These are phyloP conservation scores for Ryuthela nishihirai DNA, from an alignment of 2,888 invertebrate genomes.

Conservation along the genomic window DNA sequence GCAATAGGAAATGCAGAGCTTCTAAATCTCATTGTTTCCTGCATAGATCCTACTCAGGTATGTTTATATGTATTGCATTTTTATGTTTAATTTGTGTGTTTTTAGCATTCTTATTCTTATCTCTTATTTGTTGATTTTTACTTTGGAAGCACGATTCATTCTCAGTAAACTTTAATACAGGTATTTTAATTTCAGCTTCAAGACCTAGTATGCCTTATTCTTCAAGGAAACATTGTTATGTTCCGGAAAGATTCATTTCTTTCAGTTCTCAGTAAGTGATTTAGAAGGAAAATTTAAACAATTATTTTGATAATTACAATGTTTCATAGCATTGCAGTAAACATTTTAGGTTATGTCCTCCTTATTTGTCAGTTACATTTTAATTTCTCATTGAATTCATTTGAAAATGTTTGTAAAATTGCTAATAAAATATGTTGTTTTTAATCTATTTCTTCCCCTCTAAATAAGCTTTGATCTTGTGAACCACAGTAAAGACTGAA, in stretches of 20 bases:
- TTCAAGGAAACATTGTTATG: slow-evolving; percentile 70
- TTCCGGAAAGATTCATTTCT: slow-evolving; percentile 55
- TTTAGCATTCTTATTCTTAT: neutral
- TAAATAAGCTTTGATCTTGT: too few species aligned
- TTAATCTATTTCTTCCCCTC: too few species aligned
- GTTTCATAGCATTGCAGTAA: too few species aligned
- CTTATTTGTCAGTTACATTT: too few species aligned
- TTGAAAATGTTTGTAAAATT: too few species aligned
- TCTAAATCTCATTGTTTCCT: slow-evolving; percentile 81
- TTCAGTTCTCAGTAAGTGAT: slow-evolving; percentile 52
- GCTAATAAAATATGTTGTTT: too few species aligned
- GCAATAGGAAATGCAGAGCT: slow-evolving; percentile 83
- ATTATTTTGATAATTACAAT: too few species aligned
- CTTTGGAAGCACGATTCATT: neutral
- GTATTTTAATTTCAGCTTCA: slow-evolving; percentile 64
- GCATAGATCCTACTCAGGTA: slow-evolving; percentile 70
- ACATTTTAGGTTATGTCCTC: too few species aligned
- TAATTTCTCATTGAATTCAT: too few species aligned
- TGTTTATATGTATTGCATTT: neutral
- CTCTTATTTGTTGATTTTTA: neutral
- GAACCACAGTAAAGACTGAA: too few species aligned
- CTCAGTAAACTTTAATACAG: neutral
- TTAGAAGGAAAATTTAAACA: too few species aligned
- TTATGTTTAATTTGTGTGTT: neutral
- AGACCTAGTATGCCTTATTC: slow-evolving; percentile 81